phyloP scores from a whole-genome alignment of 1,140 invertebrate species.

The Notospermus geniculatus region DNA sequence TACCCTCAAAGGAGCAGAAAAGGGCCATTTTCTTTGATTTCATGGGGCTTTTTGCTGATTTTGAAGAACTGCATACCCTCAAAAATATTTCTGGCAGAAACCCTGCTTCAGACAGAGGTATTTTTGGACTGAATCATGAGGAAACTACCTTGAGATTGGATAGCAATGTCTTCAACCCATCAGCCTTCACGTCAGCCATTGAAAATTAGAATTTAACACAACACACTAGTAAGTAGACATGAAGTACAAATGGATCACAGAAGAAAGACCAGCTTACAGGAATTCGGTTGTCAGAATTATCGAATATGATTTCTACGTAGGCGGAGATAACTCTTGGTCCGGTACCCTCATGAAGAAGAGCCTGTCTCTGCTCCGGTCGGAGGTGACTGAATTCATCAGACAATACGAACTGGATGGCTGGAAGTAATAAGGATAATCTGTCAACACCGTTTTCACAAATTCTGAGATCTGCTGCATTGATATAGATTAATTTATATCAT shows the following conservation, averaged over 20 bases:
- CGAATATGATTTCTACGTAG: slow-evolving; percentile 99
- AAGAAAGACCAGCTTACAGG: slow-evolving; percentile 75
- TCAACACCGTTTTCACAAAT: too few species aligned
- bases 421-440: too few species aligned
- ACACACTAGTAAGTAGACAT: background rate
- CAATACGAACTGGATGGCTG: slow-evolving; percentile 98
- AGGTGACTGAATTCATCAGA: slow-evolving; percentile 99
- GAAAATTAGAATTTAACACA: background rate
- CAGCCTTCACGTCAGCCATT: background rate
- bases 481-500: too few species aligned
- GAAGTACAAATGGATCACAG: too few species aligned
- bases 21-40: too few species aligned
- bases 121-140: background rate
- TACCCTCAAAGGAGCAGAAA: too few species aligned
- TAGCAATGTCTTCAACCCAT: background rate
- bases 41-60: too few species aligned
- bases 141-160: background rate
- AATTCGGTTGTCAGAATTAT: slow-evolving; percentile 95
- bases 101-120: too few species aligned
- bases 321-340: slow-evolving; percentile 93
- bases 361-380: slow-evolving; percentile 90
- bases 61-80: too few species aligned
- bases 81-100: too few species aligned
- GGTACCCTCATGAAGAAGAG: slow-evolving; percentile 95
- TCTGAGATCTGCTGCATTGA: too few species aligned